A percentile compares a stretch with the other conserved stretches of the same genome.
phyloP scores from a whole-genome alignment of 2,797 vertebrate genomes.

The Tragelaphus oryx region DNA sequence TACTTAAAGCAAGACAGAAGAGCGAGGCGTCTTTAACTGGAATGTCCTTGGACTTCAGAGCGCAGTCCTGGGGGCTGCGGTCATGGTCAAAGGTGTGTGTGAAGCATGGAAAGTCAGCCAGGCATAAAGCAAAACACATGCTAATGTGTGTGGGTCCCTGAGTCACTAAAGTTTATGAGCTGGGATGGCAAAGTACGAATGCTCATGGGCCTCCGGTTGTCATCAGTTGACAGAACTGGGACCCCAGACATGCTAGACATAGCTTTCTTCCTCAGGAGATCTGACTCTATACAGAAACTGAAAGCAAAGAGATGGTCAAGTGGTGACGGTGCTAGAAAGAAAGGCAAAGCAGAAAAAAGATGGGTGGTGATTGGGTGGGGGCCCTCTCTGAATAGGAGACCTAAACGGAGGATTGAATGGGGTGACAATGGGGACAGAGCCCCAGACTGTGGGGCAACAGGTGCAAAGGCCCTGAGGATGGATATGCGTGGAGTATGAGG shows the following conservation, averaged over 20 bases:
- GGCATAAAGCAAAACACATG: background rate
- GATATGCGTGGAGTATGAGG: background rate
- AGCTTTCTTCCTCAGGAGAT: background rate
- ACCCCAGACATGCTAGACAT: background rate
- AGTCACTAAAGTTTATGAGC: background rate
- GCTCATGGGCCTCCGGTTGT: background rate
- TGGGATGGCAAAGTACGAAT: background rate
- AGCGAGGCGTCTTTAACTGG: background rate
- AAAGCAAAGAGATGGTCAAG: background rate
- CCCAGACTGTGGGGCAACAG: background rate
- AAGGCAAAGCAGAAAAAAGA: background rate
- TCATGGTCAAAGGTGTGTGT: background rate
- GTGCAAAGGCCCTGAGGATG: background rate
- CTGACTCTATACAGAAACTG: background rate
- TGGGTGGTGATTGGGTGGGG: background rate
- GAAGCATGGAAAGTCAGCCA: background rate
- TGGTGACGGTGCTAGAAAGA: background rate
- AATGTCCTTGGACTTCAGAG: background rate
- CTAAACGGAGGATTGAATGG: background rate
- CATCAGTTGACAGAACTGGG: background rate
- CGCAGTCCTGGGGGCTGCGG: background rate
- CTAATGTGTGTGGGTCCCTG: background rate
- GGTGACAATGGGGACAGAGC: background rate
- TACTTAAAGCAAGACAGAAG: background rate
- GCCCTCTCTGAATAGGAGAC: background rate